These are phyloP conservation scores for Perizoma affinitatum DNA, from an alignment of 2,888 invertebrate genomes.

Conservation along the genomic window DNA sequence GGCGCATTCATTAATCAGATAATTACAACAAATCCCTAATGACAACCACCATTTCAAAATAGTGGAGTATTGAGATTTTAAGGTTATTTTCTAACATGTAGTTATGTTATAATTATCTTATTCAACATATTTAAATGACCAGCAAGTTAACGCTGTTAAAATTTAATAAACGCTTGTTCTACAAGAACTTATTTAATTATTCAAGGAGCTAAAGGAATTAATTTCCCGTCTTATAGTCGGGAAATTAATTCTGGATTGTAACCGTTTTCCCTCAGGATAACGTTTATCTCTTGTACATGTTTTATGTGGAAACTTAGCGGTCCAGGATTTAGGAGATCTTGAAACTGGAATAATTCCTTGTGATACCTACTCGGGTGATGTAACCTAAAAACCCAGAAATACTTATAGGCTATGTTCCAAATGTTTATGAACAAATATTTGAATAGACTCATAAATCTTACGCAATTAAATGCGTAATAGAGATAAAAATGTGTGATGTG, in stretches of 20 bases:
- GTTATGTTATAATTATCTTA: too few species aligned
- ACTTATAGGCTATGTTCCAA: too few species aligned
- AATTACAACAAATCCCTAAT: too few species aligned
- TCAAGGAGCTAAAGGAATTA: constrained; percentile 9
- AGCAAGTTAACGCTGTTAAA: background rate
- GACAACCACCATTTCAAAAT: too few species aligned
- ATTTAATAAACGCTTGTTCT: constrained; percentile 13
- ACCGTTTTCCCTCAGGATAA: constrained; percentile 12
- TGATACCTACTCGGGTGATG: background rate
- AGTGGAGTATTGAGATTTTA: too few species aligned
- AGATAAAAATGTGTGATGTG: too few species aligned
- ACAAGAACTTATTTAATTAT: constrained; percentile 24
- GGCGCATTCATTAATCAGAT: too few species aligned
- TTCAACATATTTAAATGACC: too few species aligned
- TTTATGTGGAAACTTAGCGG: constrained; percentile 24
- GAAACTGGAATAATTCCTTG: background rate
- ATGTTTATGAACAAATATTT: too few species aligned
- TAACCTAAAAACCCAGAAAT: background rate
- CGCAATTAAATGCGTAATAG: too few species aligned
- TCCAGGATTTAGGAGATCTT: constrained; percentile 8
- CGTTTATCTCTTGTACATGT: constrained; percentile 25
- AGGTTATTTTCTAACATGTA: too few species aligned
- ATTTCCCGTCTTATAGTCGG: constrained; percentile 14
- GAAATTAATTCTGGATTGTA: constrained; percentile 20
- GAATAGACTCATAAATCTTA: too few species aligned